Percentiles rank a stretch among this genome's conserved stretches.
phyloP scores from a whole-genome alignment of 2,797 vertebrate genomes.

The Diplodus sargus region DNA sequence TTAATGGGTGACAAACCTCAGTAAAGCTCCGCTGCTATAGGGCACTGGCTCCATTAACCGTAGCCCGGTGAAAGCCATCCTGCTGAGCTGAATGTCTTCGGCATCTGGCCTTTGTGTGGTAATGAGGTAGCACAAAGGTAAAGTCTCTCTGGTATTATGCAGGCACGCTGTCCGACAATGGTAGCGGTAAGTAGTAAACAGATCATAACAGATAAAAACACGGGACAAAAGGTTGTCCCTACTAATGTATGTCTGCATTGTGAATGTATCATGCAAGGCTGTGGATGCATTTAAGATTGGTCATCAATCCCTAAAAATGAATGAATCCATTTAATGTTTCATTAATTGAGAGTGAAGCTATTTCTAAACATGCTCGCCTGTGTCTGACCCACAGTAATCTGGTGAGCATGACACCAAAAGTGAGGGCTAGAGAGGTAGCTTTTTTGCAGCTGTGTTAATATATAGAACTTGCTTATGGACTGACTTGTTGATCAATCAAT shows the following conservation, averaged over 20 bases:
- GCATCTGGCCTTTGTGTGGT: conserved; percentile 37
- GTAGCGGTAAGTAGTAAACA: background rate
- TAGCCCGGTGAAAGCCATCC: conserved; percentile 35
- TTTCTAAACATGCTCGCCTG: no score
- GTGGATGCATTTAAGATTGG: no score
- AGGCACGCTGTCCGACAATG: background rate
- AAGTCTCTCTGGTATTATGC: background rate
- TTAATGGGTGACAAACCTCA: conserved; percentile 61
- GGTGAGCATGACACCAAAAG: no score
- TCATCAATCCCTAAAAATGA: background rate
- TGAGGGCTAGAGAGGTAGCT: no score
- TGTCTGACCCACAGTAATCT: no score
- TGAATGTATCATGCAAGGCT: background rate
- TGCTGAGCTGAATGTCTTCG: conserved; percentile 18
- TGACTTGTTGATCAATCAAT: background rate
- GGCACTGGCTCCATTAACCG: conserved; percentile 57
- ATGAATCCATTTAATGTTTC: background rate
- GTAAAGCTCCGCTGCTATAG: conserved; percentile 46
- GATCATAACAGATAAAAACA: conserved; percentile 1
- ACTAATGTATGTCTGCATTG: background rate
- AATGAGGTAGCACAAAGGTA: conserved; percentile 37
- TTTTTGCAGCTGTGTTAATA: background rate
- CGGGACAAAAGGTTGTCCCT: background rate
- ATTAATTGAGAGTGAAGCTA: background rate
- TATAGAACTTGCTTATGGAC: background rate